Base-by-base conservation (phyloP, 2,888 invertebrate species). In the Nowickia ferox region DNA sequence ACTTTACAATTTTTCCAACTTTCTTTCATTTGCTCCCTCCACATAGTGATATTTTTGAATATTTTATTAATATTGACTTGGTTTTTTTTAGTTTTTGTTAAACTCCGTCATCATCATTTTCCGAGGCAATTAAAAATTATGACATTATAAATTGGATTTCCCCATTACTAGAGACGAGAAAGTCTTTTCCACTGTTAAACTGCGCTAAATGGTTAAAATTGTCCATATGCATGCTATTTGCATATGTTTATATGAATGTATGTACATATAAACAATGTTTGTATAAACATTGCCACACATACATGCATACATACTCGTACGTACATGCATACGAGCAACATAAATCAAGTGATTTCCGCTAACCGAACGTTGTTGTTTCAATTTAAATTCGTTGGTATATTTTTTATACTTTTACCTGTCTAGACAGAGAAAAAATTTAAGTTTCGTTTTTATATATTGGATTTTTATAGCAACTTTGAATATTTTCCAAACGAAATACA, bases 271-370 rank as follows among this genome's bases (percentile, higher is more conserved):
- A 13, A n/a, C n/a, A n/a, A n/a, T n/a, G n/a, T n/a, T n/a, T 15
- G 13, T 11, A 46, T 13, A 46, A 11, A 46, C 15, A 46, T 13
- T 46, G 46, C 11, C 11, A 46, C 1, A 15, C 11, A 46, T 13
- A 6, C 53, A 53, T 19, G 9, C n/a, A 9, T n/a, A 8, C 6
- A 48, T 48, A 48, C 4, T n/a, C n/a, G 8, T n/a, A 30, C 30
- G 30, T 22, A 42, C 40, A 30, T 59, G 13, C n/a, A 57, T 15
- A 68, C 30, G 40, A 40, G 19, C 40, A 68, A 68, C 81, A 85
- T 85, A 85, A 86, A 86, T 86, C 85, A 86, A 81, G 79, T 71
- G 65, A 86, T 86, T 83, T 86, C 85, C 83, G 82, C 85, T 79
- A n/a, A 75, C 78, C 79, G 53, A 86, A 86, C 69, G 79, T 86